phyloP scores from a whole-genome alignment of 2,113 vertebrate species.

The Bothrops jararaca region DNA sequence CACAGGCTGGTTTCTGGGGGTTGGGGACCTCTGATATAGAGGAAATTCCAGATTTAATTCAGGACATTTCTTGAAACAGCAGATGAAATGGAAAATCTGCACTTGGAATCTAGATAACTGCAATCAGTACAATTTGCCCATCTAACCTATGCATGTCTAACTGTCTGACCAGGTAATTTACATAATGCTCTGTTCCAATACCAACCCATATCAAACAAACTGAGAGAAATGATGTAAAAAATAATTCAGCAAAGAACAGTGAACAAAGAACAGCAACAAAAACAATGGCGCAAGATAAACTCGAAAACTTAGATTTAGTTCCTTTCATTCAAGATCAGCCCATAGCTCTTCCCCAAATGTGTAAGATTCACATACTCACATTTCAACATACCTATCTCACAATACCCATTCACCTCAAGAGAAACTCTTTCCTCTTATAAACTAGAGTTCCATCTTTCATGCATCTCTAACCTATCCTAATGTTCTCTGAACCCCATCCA shows the following conservation, averaged over 20 bases:
- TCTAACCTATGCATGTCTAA: neutral
- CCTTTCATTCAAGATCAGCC: neutral
- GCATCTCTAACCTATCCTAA: neutral
- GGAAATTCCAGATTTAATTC: neutral
- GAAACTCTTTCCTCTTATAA: neutral
- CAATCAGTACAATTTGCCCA: neutral
- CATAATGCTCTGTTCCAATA: neutral
- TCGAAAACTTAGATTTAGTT: neutral
- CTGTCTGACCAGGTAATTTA: neutral
- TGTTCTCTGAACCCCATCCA: neutral
- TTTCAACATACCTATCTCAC: neutral
- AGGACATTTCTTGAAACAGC: neutral
- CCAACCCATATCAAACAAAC: neutral
- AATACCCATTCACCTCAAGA: neutral
- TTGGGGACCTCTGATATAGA: neutral
- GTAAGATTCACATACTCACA: neutral
- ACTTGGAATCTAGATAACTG: neutral
- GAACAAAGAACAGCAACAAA: neutral
- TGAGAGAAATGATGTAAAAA: neutral
- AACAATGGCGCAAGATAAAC: neutral
- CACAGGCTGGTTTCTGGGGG: too few relatives aligned
- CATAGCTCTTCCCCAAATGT: neutral
- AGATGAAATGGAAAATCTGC: neutral
- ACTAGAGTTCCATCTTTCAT: neutral
- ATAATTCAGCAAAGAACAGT: neutral